Conservation (phyloP, 2,888 invertebrate genomes). For the Cosmia pyralina region DNA sequence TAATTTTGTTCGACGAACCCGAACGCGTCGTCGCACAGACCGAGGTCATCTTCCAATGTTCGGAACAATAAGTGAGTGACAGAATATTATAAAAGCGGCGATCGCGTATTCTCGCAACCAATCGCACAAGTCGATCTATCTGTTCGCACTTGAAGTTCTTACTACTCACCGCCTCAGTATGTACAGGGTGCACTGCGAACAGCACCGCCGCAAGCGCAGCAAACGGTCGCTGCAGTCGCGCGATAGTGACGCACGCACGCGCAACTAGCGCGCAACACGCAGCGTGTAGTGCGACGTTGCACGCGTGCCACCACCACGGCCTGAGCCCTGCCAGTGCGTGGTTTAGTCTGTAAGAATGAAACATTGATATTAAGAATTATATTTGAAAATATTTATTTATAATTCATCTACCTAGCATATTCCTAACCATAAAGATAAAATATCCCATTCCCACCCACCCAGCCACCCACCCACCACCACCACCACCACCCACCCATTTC, state of each 20-base stretch:
- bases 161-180: slow-evolving; percentile 96
- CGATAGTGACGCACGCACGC: slow-evolving; percentile 92
- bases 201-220: slow-evolving; percentile 93
- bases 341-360: slow-evolving; percentile 93
- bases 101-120: neutral
- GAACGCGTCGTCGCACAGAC: too few species aligned
- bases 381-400: neutral
- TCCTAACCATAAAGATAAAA: too few species aligned
- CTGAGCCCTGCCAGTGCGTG: slow-evolving; percentile 93
- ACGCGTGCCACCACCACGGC: slow-evolving; percentile 95
- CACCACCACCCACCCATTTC: too few species aligned
- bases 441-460: too few species aligned
- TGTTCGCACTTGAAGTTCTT: too few species aligned
- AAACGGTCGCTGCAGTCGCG: slow-evolving; percentile 92
- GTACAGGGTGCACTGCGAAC: slow-evolving; percentile 96
- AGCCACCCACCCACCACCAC: too few species aligned
- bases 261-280: slow-evolving; percentile 94
- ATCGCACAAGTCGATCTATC: neutral
- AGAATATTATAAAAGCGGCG: too few species aligned
- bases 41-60: too few species aligned
- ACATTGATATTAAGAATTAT: slow-evolving; percentile 6
- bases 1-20: too few species aligned
- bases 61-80: neutral
- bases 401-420: too few species aligned
- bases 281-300: slow-evolving; percentile 94